Percentiles rank a stretch among this genome's conserved stretches.
These are phyloP conservation scores for Pomacea maculata DNA, from an alignment of 1,140 invertebrate genomes.

Conservation along the genomic window DNA sequence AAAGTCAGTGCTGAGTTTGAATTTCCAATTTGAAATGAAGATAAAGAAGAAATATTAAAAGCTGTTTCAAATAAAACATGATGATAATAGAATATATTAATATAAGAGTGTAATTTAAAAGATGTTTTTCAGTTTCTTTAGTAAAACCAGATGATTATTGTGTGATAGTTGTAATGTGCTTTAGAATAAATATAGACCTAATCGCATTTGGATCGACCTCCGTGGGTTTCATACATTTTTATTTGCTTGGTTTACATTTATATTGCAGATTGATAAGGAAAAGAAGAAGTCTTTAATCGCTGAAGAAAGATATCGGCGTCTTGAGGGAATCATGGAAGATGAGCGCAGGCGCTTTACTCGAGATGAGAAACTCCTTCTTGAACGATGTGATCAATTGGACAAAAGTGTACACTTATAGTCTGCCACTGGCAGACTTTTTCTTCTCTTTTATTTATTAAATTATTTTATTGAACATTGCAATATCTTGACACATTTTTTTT, in stretches of 20 bases:
- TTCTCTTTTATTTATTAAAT: not conserved
- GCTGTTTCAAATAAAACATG: no score
- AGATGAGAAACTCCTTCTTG: slow-evolving; percentile 2
- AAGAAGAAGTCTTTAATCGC: not conserved
- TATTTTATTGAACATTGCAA: not conserved
- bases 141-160: no score
- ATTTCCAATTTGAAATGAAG: no score
- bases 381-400: not conserved
- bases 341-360: slow-evolving; percentile 7
- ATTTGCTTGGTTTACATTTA: not conserved
- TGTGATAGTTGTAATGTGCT: no score
- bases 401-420: not conserved
- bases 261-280: slow-evolving; percentile 2
- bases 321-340: not conserved
- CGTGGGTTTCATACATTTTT: no score
- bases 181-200: no score
- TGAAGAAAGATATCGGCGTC: not conserved
- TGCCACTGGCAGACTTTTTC: not conserved
- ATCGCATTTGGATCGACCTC: no score
- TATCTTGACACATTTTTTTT: no score
- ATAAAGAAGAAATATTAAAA: no score
- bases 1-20: no score
- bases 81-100: no score
- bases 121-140: no score
- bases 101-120: not conserved